phyloP scores from a whole-genome alignment of 2,797 vertebrate species.

The Diceros bicornis region DNA sequence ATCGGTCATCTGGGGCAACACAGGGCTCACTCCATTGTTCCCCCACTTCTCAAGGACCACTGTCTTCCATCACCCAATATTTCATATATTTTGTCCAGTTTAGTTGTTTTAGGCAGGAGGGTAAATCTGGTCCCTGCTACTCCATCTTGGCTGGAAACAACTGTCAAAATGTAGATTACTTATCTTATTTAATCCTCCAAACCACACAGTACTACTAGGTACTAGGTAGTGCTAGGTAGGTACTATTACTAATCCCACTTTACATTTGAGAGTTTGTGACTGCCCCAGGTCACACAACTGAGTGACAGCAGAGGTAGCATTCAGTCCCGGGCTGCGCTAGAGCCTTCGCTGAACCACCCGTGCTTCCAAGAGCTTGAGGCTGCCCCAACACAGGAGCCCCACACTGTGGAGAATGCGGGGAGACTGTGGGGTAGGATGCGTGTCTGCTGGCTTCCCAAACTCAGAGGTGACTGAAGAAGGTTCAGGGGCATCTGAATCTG shows the following conservation, averaged over 20 bases:
- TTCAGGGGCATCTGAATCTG: background rate
- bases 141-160: background rate
- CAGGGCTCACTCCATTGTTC: background rate
- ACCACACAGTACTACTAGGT: background rate
- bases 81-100: background rate
- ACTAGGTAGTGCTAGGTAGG: background rate
- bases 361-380: background rate
- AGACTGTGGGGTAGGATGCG: background rate
- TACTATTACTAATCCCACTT: too few species aligned
- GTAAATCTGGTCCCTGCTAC: background rate
- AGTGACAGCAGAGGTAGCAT: background rate
- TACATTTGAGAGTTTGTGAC: too few species aligned
- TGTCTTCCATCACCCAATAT: background rate
- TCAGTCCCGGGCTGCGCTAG: accelerated
- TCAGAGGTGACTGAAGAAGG: background rate
- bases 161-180: too few species aligned
- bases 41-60: background rate
- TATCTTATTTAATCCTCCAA: background rate
- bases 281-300: background rate
- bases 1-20: accelerated
- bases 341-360: background rate
- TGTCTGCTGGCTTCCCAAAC: background rate
- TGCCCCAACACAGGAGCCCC: too few species aligned
- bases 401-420: too few species aligned
- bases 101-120: background rate